Base-by-base conservation (phyloP, 1,140 invertebrate species). In the Cydia splendana region DNA sequence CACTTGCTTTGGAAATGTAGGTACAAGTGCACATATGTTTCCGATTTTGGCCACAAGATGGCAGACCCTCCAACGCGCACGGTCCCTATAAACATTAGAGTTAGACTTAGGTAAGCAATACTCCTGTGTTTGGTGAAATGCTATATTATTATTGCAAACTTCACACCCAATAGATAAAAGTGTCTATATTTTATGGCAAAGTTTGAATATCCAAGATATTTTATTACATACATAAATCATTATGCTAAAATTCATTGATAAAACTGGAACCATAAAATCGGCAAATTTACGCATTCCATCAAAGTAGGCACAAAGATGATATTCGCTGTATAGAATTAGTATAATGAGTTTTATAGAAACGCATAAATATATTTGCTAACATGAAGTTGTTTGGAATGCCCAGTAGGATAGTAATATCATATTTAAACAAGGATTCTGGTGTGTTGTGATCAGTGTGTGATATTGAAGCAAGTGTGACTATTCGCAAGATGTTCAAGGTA, bases 401-500 rank as follows among this genome's bases (percentile, higher is more conserved):
- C 53, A 9, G 48, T 51, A 13, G 15, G 13, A 15, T 13, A n/a
- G 53, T 20, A 12, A n/a, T 12, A 24, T 62, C 57, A 62, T 62
- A 62, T 62, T 62, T 62, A 62, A 62, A n/a, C 57, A 62, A 62
- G 20, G 57, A 62, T 62, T 20, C 53, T 62, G 24, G 2, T 62
- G 20, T 24, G 20, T 62, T 9, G 57, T 24, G 57, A 24, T 24
- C 57, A 62, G 20, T 62, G 57, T 24, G 20, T 62, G 9, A 24
- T 62, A 24, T 62, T 10, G 18, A 62, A 62, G 9, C 57, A 62
- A 62, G 57, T 62, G 57, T 62, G 20, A 57, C 53, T 13, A 62
- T 24, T 62, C 57, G 57, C 18, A 62, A 62, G 57, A 62, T 62
- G 57, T 18, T 62, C 57, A 62, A 62, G 57, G 57, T 62, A 62